A percentile compares a stretch with the other conserved stretches of the same genome.
Evolutionary conservation across 2,797 vertebrate species (phyloP).

Genomic region (Sparus aurata): DNA sequence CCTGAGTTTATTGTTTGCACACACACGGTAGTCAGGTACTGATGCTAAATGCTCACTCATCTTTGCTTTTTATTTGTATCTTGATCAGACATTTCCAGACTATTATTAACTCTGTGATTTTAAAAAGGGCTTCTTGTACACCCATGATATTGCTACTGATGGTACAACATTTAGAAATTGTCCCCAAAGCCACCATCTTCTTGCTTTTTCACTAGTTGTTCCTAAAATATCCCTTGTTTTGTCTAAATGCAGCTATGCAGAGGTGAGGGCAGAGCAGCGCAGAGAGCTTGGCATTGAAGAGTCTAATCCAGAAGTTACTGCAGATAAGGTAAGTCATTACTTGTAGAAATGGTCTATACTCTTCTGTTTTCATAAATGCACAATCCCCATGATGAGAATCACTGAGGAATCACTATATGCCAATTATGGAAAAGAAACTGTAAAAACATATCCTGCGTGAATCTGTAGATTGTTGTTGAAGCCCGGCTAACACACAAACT

Average conservation of each 20-base stretch:
- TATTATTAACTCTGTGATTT: not conserved
- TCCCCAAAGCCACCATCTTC: not conserved
- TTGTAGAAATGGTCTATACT: not conserved
- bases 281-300: constrained; percentile 90
- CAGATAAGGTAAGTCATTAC: constrained; percentile 89
- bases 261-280: constrained; percentile 86
- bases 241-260: constrained; percentile 85
- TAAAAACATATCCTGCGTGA: not conserved
- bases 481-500: too few species aligned
- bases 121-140: not conserved
- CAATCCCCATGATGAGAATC: not conserved
- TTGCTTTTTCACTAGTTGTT: not conserved
- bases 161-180: not conserved
- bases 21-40: constrained; percentile 97
- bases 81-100: not conserved
- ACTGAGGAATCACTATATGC: not conserved
- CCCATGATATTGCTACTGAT: not conserved
- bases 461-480: not conserved
- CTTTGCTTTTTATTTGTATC: not conserved
- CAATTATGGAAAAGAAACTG: not conserved
- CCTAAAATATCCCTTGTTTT: not conserved
- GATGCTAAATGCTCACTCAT: not conserved
- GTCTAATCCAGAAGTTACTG: constrained; percentile 88
- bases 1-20: constrained; percentile 99
- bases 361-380: not conserved